These are phyloP conservation scores for Leptosomus discolor DNA, from an alignment of 2,113 vertebrate genomes.

Conservation along the genomic window DNA sequence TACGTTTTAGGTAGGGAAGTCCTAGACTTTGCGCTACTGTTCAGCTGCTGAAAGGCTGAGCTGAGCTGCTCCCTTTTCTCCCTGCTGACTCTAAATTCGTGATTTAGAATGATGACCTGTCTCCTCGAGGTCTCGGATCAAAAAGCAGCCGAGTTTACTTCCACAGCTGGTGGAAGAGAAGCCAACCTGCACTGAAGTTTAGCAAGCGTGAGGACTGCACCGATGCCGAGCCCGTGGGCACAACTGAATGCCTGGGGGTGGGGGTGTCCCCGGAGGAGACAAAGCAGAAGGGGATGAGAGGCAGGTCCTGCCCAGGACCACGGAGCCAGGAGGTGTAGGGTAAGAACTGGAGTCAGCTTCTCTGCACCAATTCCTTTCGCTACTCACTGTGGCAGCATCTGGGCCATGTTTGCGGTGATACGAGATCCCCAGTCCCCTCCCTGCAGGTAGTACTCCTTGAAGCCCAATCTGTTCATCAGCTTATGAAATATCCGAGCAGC, in stretches of 20 bases:
- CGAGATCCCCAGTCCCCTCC: constrained; percentile 87
- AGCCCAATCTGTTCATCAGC: constrained; percentile 87
- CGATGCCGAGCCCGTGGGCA: too few species aligned
- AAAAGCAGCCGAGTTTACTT: background rate
- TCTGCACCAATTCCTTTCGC: background rate
- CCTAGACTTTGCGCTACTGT: background rate
- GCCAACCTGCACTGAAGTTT: background rate
- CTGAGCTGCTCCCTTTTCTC: background rate
- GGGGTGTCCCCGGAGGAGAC: background rate
- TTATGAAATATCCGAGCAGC: constrained; percentile 85
- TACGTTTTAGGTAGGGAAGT: background rate
- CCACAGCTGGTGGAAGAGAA: background rate
- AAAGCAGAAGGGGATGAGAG: background rate
- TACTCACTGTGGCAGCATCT: constrained; percentile 87
- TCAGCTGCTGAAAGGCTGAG: background rate
- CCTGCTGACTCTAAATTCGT: background rate
- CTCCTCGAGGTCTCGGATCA: background rate
- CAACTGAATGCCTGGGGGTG: background rate
- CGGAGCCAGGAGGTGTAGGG: background rate
- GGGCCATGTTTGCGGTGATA: constrained; percentile 83
- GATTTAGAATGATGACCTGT: background rate
- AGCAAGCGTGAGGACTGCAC: background rate
- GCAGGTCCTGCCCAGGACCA: background rate
- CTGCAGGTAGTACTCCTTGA: constrained; percentile 84
- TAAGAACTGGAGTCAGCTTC: background rate